A percentile compares a stretch with the other conserved stretches of the same genome.
phyloP scores from a whole-genome alignment of 2,888 invertebrate genomes.

The Byasa hedistus region DNA sequence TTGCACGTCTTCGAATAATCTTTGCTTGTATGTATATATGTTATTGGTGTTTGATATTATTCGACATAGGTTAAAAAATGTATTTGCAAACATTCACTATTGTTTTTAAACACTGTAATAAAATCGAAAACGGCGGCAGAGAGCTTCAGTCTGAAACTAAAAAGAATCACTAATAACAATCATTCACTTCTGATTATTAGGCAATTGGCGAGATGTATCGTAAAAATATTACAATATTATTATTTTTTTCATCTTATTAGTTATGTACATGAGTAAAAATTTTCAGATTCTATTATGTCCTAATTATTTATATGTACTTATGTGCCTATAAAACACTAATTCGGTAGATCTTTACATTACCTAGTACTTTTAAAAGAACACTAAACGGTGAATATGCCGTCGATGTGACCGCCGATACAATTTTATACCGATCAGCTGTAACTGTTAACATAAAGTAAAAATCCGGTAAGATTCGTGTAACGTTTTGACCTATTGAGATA shows the following conservation, averaged over 20 bases:
- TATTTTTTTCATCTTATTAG: conserved; percentile 22
- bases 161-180: conserved; percentile 9
- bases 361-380: conserved; percentile 65
- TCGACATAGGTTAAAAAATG: background rate
- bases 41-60: too few relatives aligned
- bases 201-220: conserved; percentile 26
- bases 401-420: conserved; percentile 41
- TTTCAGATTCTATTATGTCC: conserved; percentile 33
- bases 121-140: conserved; percentile 6
- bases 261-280: conserved; percentile 32
- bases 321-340: conserved; percentile 71
- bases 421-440: conserved; percentile 29
- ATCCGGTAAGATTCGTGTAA: conserved; percentile 19
- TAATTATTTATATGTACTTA: conserved; percentile 45
- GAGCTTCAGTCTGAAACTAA: conserved; percentile 10
- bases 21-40: too few relatives aligned
- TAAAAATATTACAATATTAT: conserved; percentile 24
- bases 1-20: too few relatives aligned
- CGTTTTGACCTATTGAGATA: conserved; percentile 24
- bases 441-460: conserved; percentile 26
- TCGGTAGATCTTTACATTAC: conserved; percentile 67
- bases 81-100: conserved; percentile 2
- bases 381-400: conserved; percentile 57
- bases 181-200: conserved; percentile 21
- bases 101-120: conserved; percentile 2